Conservation (phyloP, 1,140 invertebrate species). For the Ephestia elutella region DNA sequence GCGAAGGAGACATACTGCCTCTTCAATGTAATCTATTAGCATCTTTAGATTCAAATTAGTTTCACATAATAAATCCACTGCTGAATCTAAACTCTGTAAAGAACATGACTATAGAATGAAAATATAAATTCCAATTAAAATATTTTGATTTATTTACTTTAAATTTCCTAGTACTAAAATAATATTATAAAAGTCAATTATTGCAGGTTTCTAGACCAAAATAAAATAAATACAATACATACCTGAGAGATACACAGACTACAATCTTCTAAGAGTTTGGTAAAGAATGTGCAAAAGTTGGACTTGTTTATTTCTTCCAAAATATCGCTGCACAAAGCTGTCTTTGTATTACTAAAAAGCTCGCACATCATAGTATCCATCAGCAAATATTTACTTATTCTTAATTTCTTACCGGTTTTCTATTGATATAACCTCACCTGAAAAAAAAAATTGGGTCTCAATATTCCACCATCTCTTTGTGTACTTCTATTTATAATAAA, state of each 20-base stretch:
- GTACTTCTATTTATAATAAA: too few relatives aligned
- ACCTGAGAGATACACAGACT: slow-evolving; percentile 41
- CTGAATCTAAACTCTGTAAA: slow-evolving; percentile 42
- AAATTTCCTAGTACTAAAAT: too few relatives aligned
- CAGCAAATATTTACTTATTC: slow-evolving; percentile 9
- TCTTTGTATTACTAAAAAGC: slow-evolving; percentile 28
- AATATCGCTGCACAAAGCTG: slow-evolving; percentile 12
- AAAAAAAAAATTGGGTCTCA: too few relatives aligned
- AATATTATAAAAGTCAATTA: too few relatives aligned
- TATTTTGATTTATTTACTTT: too few relatives aligned
- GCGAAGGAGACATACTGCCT: slow-evolving; percentile 39
- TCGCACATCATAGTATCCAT: background rate
- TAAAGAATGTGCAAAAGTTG: slow-evolving; percentile 24
- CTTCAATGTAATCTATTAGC: slow-evolving; percentile 34
- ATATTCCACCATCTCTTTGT: too few relatives aligned
- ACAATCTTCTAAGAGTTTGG: slow-evolving; percentile 38
- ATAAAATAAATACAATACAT: slow-evolving; percentile 3
- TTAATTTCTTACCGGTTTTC: too few relatives aligned
- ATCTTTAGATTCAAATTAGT: slow-evolving; percentile 17
- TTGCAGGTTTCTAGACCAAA: too few relatives aligned
- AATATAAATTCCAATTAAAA: too few relatives aligned
- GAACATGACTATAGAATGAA: too few relatives aligned
- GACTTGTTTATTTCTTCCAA: slow-evolving; percentile 17
- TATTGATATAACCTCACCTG: too few relatives aligned
- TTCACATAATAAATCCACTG: slow-evolving; percentile 27